These are phyloP conservation scores for Archaeoteleia sp. DNA, from an alignment of 2,888 invertebrate genomes.

Conservation along the genomic window DNA sequence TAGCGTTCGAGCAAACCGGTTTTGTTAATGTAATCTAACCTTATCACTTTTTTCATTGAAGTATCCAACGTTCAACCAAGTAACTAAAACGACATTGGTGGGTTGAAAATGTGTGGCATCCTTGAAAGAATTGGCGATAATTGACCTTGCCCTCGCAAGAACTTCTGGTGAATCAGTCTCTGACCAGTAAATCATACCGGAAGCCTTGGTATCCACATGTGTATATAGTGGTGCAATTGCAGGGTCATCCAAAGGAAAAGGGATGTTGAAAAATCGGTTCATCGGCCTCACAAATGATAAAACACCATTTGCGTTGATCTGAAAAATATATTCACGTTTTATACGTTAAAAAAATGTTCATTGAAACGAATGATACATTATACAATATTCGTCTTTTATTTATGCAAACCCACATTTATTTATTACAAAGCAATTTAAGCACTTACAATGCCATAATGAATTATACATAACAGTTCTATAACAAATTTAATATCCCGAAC, in stretches of 20 bases:
- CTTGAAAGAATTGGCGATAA: slow-evolving; percentile 84
- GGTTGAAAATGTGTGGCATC: slow-evolving; percentile 85
- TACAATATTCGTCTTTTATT: slow-evolving; percentile 16
- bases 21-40: slow-evolving; percentile 67
- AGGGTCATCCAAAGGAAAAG: slow-evolving; percentile 92
- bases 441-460: no score
- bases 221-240: slow-evolving; percentile 93
- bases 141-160: slow-evolving; percentile 81
- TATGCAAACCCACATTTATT: no score
- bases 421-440: no score
- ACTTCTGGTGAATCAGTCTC: slow-evolving; percentile 80
- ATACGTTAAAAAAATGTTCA: neutral
- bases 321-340: slow-evolving; percentile 53
- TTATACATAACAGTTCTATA: no score
- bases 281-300: slow-evolving; percentile 93
- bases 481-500: no score
- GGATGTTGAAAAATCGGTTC: slow-evolving; percentile 88
- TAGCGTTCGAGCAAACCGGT: neutral
- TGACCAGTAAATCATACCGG: slow-evolving; percentile 85
- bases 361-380: neutral
- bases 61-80: slow-evolving; percentile 93
- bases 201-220: slow-evolving; percentile 88
- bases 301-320: slow-evolving; percentile 95
- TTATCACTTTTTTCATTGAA: slow-evolving; percentile 81
- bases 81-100: slow-evolving; percentile 87